Evolutionary conservation across 1,140 invertebrate genomes (phyloP), one percentile per base, ranked within the genome.

Genomic region (Drosophila micromelanica): DNA sequence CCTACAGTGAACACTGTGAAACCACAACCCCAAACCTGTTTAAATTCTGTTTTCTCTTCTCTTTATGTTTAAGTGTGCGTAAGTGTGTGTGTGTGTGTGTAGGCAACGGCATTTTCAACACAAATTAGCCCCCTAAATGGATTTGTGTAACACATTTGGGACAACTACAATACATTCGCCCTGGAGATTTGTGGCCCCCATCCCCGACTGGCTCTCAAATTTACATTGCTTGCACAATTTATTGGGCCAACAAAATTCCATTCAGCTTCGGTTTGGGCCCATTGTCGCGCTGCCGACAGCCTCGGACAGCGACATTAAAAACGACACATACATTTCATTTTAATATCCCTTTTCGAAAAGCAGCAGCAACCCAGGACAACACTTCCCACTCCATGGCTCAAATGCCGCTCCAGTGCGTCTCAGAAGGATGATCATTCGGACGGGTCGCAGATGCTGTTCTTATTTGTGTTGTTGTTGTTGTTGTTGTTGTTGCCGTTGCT

Each of bases 61-160:
- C 5, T 27, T 27, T 6, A 0, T 27, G 3, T 27, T 1, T 62
- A n/a, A n/a, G 42, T 72, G 54, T 43, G 13, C 61, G 4, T 73
- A 30, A 61, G 27, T 55, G 20, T 23, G 20, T 61, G 45, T 71
- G 48, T 40, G 15, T 61, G 2, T 69, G 35, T 65, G 35, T 55
- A 43, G 38, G 68, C 68, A 76, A 51, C 63, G 57, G 70, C 75
- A 77, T 81, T 82, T 84, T 59, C 46, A 67, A 46, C 78, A 87
- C 82, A 82, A 86, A 86, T 86, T 86, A 86, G 81, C 82, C 74
- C 74, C 61, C 62, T 81, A 87, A 87, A 87, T 86, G 82, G 82
- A 87, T 86, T 86, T 81, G 78, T 87, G 78, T 78, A 68, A 75
- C 78, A 85, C 82, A 78, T 69, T 76, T 65, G 65, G 71, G 71